These are phyloP conservation scores for Elmis aenea DNA, from an alignment of 2,888 invertebrate genomes.

Conservation along the genomic window DNA sequence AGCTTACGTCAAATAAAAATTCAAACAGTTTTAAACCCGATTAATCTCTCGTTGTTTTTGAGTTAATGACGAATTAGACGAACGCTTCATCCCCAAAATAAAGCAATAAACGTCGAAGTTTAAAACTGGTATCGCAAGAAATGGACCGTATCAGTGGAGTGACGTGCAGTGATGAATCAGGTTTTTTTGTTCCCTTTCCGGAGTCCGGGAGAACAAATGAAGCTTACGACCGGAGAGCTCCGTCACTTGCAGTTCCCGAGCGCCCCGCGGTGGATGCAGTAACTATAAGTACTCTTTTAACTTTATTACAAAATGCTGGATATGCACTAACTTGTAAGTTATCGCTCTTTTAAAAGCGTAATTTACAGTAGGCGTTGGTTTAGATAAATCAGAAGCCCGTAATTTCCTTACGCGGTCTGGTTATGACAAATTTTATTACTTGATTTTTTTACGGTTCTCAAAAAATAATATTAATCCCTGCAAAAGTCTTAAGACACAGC, in stretches of 20 bases:
- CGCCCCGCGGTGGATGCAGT: slow-evolving; percentile 7
- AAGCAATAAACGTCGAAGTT: slow-evolving; percentile 22
- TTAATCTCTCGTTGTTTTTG: too few relatives aligned
- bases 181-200: slow-evolving; percentile 30
- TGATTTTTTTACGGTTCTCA: too few relatives aligned
- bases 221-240: slow-evolving; percentile 8
- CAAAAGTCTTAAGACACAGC: too few relatives aligned
- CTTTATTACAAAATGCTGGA: slow-evolving; percentile 10
- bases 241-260: slow-evolving; percentile 10
- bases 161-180: slow-evolving; percentile 36
- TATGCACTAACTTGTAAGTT: slow-evolving; percentile 13
- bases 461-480: too few relatives aligned
- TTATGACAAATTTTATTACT: too few relatives aligned
- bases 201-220: slow-evolving; percentile 14
- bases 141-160: slow-evolving; percentile 30
- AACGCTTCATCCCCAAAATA: too few relatives aligned
- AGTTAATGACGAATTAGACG: too few relatives aligned
- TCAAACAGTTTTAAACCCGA: too few relatives aligned
- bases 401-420: too few relatives aligned
- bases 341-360: slow-evolving; percentile 8
- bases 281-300: slow-evolving; percentile 13
- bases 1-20: too few relatives aligned
- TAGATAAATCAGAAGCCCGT: too few relatives aligned
- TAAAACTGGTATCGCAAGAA: slow-evolving; percentile 22
- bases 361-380: too few relatives aligned